Base-by-base conservation (phyloP, 2,113 vertebrate genomes). In the Oreocharis arfaki region DNA sequence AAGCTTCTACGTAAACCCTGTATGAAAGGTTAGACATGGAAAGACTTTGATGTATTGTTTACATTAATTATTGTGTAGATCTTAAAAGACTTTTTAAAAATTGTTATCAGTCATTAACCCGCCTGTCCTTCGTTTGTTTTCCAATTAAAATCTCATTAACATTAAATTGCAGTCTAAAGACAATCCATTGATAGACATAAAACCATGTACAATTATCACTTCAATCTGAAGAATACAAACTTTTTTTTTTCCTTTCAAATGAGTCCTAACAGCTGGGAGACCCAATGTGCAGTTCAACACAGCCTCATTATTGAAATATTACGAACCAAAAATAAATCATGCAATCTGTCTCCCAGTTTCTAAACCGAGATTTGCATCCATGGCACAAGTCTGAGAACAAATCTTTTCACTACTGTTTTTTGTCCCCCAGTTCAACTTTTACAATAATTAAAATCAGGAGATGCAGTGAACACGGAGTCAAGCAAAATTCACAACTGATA, bases 1-100 rank as follows among this genome's bases (percentile, higher is more conserved):
- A 80, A 84, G 84, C 77, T 93, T 78, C 92, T 85, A 88, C 9
- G 82, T 74, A 94, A 93, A 76, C 69, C 12, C 37, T 46, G 32
- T 86, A 95, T 81, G 95, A 97, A 97, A 88, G 84, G 55, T 52
- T 77, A 84, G 89, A 77, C 60, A 59, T 39, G 35, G 78, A 84
- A 93, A 46, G 44, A 86, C 96, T 97, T 96, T 95, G 96, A 97
- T 95, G 94, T 76, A 63, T 73, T 93, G 87, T 92, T 92, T 96
- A 96, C 50, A 44, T 68, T 64, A 71, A 82, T 95, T 92, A 82
- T 87, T 94, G 87, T 59, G 89, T 63, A 93, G 84, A n/a, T 71
- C 61, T 89, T 84, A 60, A 88, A 95, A 86, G 86, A 64, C n/a
- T 55, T 75, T 53, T n/a, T 0, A 23, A 50, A n/a, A 93, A 73